These are phyloP conservation scores for Eueremaeus valkanovi DNA, from an alignment of 2,888 invertebrate species.

Conservation along the genomic window DNA sequence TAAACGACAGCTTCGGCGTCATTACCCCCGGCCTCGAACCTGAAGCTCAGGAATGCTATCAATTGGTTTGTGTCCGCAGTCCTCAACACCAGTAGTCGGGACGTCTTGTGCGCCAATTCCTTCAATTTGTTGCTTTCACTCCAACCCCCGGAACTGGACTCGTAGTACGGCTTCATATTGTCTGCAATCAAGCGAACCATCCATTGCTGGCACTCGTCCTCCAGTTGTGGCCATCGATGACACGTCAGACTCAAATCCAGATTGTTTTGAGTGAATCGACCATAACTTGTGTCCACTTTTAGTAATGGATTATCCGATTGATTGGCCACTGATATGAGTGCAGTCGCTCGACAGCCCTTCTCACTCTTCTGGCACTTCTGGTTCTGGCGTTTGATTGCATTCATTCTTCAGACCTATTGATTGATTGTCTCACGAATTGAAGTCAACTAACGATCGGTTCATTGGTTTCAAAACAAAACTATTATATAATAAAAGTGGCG, in stretches of 20 bases:
- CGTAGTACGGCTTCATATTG: slow-evolving; percentile 73
- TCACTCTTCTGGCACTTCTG: not conserved
- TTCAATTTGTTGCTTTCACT: slow-evolving; percentile 54
- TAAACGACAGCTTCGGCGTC: slow-evolving; percentile 65
- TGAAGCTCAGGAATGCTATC: slow-evolving; percentile 73
- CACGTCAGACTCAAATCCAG: not conserved
- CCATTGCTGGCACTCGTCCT: slow-evolving; percentile 60
- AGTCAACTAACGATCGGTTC: too few relatives aligned
- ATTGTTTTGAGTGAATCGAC: not conserved
- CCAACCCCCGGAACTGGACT: slow-evolving; percentile 64
- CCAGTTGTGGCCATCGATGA: slow-evolving; percentile 37
- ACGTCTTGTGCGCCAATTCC: slow-evolving; percentile 55
- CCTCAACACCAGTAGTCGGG: slow-evolving; percentile 52
- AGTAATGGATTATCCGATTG: slow-evolving; percentile 27
- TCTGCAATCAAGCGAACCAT: slow-evolving; percentile 68
- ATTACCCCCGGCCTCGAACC: slow-evolving; percentile 76
- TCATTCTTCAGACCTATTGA: not conserved
- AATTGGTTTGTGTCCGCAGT: slow-evolving; percentile 52
- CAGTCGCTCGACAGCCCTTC: slow-evolving; percentile 12
- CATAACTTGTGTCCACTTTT: not conserved
- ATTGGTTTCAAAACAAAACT: too few relatives aligned
- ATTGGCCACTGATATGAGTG: slow-evolving; percentile 35
- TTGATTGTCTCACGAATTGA: too few relatives aligned
- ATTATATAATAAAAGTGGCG: too few relatives aligned
- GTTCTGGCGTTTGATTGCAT: slow-evolving; percentile 3